A percentile compares a stretch with the other conserved stretches of the same genome.
Conservation (phyloP, 2,888 invertebrate species). For the Troides aeacus region DNA sequence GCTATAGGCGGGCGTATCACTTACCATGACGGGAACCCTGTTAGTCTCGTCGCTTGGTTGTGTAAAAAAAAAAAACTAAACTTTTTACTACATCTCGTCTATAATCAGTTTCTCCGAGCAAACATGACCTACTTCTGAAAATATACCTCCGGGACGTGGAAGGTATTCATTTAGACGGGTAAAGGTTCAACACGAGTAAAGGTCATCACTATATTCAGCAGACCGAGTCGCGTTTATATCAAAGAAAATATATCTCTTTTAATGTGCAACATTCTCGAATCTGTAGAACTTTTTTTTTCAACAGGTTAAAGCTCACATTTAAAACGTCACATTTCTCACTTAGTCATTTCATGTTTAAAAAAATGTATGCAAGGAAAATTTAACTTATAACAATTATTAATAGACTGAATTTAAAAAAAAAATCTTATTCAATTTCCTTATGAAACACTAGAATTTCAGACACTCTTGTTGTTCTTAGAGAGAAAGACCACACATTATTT, state of each 20-base stretch:
- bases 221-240: slow-evolving; percentile 2
- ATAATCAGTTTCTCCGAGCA: not conserved
- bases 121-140: slow-evolving; percentile 19
- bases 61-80: not conserved
- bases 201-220: slow-evolving; percentile 20
- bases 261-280: not conserved
- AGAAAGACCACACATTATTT: too few species aligned
- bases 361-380: not conserved
- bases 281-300: not conserved
- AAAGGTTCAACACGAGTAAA: slow-evolving; percentile 18
- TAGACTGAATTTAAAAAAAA: not conserved
- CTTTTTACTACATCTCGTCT: not conserved
- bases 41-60: too few species aligned
- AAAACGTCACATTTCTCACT: not conserved
- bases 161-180: slow-evolving; percentile 25
- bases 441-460: too few species aligned
- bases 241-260: slow-evolving; percentile 1
- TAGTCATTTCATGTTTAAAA: not conserved
- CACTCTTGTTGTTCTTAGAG: too few species aligned
- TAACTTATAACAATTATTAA: not conserved
- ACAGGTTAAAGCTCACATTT: not conserved
- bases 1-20: too few species aligned
- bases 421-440: not conserved
- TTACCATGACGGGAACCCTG: too few species aligned
- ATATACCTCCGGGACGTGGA: slow-evolving; percentile 20